Percentiles rank a stretch among this genome's conserved stretches.
Evolutionary conservation across 2,113 vertebrate genomes (phyloP).

Genomic region (Pluvialis apricaria): DNA sequence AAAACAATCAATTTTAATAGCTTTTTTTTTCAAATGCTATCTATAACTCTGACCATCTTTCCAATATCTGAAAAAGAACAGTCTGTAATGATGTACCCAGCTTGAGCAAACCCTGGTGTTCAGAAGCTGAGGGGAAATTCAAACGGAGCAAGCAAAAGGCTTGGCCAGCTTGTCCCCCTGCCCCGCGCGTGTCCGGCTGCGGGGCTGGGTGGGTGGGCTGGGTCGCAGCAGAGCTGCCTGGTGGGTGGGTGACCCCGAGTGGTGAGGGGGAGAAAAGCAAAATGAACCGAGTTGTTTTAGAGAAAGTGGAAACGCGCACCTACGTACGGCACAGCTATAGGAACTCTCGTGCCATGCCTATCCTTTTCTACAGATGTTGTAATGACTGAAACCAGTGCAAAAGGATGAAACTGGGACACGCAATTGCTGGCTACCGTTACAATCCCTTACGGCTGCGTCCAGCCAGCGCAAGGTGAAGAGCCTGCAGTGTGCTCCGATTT

Average conservation of each 20-base stretch:
- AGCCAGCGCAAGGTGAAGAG: neutral
- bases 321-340: neutral
- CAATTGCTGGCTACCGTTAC: neutral
- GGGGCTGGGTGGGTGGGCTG: neutral
- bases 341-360: neutral
- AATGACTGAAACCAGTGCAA: neutral
- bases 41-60: neutral
- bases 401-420: neutral
- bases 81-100: neutral
- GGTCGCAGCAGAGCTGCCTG: neutral
- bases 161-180: neutral
- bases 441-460: neutral
- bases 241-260: neutral
- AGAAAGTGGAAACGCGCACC: neutral
- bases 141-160: neutral
- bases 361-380: neutral
- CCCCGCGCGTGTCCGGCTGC: accelerated
- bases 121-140: neutral
- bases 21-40: neutral
- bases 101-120: neutral
- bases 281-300: neutral
- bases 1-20: slow-evolving; percentile 44
- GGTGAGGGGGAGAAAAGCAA: neutral
- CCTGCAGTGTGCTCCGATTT: neutral
- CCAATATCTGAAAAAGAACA: neutral